Percentiles rank a stretch among this genome's conserved stretches.
phyloP scores from a whole-genome alignment of 2,797 vertebrate species.

The Lutjanus campechanus region DNA sequence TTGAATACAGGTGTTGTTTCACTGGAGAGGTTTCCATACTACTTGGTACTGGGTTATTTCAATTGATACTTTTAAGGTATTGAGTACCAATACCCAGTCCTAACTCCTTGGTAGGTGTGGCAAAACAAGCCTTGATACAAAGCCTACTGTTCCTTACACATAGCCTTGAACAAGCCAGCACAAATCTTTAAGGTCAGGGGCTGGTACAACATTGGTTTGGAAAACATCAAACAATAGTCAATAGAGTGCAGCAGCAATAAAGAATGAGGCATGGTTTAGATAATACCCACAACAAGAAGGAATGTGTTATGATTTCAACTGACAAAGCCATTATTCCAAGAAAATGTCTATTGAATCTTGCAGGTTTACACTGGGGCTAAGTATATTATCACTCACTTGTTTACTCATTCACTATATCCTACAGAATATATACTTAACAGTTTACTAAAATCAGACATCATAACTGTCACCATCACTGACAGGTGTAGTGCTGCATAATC shows the following conservation, averaged over 20 bases:
- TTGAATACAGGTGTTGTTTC: too few relatives aligned
- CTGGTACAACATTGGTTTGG: conserved; percentile 40
- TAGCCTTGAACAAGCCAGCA: conserved; percentile 19
- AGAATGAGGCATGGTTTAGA: conserved; percentile 28
- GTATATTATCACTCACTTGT: conserved; percentile 19
- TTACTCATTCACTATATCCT: conserved; percentile 1
- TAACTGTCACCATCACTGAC: background rate
- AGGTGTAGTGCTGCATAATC: too few relatives aligned
- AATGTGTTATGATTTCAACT: conserved; percentile 45
- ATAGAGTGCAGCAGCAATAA: conserved; percentile 42
- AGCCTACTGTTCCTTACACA: conserved; percentile 1
- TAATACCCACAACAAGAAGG: conserved; percentile 46
- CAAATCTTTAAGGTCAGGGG: conserved; percentile 17
- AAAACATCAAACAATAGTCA: conserved; percentile 37
- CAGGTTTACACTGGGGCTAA: conserved; percentile 27
- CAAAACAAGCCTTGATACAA: conserved; percentile 11
- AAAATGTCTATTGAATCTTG: conserved; percentile 38
- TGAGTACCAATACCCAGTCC: too few relatives aligned
- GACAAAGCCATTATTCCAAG: conserved; percentile 31
- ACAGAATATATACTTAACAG: conserved; percentile 14
- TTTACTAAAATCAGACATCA: conserved; percentile 7
- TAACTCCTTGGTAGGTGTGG: background rate
- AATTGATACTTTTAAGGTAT: too few relatives aligned
- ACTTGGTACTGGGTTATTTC: too few relatives aligned
- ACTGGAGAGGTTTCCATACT: too few relatives aligned